Evolutionary conservation across 2,113 vertebrate genomes (phyloP).

Genomic region (Cephalopterus ornatus): DNA sequence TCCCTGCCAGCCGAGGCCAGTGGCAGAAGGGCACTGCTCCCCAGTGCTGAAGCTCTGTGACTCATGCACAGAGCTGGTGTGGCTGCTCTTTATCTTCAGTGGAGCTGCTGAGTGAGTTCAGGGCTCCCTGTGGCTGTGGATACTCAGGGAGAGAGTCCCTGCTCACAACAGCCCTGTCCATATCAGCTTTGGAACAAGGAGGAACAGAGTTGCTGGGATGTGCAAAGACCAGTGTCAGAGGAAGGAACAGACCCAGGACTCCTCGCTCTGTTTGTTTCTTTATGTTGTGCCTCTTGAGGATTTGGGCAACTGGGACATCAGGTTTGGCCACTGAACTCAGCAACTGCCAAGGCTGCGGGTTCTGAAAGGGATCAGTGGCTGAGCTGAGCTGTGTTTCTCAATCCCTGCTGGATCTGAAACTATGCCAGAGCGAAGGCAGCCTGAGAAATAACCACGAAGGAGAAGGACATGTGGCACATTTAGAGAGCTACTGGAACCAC

Average conservation of each 20-base stretch:
- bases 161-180: background rate
- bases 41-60: background rate
- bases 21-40: background rate
- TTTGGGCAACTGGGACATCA: background rate
- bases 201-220: background rate
- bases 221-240: background rate
- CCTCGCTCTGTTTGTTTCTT: background rate
- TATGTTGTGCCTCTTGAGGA: background rate
- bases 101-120: background rate
- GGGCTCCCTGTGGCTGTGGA: background rate
- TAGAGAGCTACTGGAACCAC: background rate
- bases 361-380: background rate
- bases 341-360: background rate
- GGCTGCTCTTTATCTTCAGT: background rate
- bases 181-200: background rate
- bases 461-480: background rate
- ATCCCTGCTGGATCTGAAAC: background rate
- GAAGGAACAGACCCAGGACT: background rate
- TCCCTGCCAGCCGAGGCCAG: background rate
- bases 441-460: background rate
- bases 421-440: background rate
- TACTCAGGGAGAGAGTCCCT: background rate
- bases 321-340: background rate
- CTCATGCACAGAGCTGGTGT: background rate
- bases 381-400: background rate